Conservation (phyloP, 1,140 invertebrate species). For the Oncopeltus fasciatus region DNA sequence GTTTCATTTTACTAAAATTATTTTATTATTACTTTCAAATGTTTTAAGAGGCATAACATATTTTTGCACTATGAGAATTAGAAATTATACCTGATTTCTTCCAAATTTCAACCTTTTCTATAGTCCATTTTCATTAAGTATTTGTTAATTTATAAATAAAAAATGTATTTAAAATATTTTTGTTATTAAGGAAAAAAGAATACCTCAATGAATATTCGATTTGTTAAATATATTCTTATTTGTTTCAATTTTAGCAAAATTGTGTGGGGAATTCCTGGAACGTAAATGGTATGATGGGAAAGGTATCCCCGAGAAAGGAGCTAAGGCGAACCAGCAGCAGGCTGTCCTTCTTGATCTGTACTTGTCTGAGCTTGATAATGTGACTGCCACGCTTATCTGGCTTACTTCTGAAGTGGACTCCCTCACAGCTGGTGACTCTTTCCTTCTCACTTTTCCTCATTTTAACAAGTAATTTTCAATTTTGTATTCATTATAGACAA, state of each 20-base stretch:
- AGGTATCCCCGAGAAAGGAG: constrained; percentile 35
- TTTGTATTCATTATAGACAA: constrained; percentile 1
- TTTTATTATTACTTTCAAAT: no score
- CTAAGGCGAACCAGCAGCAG: constrained; percentile 36
- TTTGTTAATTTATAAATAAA: no score
- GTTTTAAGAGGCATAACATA: no score
- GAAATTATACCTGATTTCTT: no score
- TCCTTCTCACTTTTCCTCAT: constrained; percentile 23
- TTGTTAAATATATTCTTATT: no score
- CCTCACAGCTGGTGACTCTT: constrained; percentile 22
- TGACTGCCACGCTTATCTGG: constrained; percentile 19
- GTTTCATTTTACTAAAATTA: no score
- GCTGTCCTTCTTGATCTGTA: constrained; percentile 26
- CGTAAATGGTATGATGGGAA: constrained; percentile 38
- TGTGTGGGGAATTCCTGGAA: constrained; percentile 35
- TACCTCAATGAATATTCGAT: no score
- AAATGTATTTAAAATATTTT: no score
- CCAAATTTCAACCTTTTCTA: no score
- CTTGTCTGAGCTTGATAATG: constrained; percentile 15
- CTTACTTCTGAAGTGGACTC: constrained; percentile 20
- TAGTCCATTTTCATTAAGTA: no score
- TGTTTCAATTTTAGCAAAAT: constrained; percentile 27
- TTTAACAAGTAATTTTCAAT: constrained; percentile 24
- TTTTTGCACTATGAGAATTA: no score
- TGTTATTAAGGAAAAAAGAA: no score